phyloP scores from a whole-genome alignment of 2,797 vertebrate genomes.

The Sebastiscus tertius region DNA sequence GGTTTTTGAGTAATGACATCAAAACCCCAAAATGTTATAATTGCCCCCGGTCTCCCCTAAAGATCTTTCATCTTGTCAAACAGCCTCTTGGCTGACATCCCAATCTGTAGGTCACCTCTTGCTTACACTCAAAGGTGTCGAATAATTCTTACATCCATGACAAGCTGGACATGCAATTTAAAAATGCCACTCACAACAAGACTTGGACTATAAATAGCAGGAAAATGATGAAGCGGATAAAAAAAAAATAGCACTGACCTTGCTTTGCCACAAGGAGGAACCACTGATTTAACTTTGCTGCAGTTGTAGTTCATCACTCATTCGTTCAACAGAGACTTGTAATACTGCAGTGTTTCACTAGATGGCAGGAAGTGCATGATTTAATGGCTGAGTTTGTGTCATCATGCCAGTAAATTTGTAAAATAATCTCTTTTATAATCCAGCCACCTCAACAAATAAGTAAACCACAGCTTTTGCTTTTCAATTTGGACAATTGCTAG shows the following conservation, averaged over 20 bases:
- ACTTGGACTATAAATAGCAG: background rate
- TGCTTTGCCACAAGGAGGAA: conserved; percentile 67
- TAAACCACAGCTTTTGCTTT: background rate
- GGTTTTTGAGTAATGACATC: too few species aligned
- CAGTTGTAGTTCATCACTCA: background rate
- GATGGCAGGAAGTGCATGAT: conserved; percentile 47
- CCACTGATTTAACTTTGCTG: conserved; percentile 34
- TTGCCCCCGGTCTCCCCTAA: too few species aligned
- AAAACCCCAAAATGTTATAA: too few species aligned
- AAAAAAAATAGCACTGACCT: conserved; percentile 39
- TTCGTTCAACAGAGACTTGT: background rate
- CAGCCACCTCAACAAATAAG: conserved; percentile 32
- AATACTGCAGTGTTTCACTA: conserved; percentile 32
- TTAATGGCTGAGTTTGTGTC: background rate
- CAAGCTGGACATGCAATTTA: conserved; percentile 15
- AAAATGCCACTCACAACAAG: conserved; percentile 4
- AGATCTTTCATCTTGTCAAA: background rate
- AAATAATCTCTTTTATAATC: conserved; percentile 6
- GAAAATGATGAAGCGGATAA: background rate
- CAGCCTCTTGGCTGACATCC: background rate
- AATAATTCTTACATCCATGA: conserved; percentile 11
- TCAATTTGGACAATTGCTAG: background rate
- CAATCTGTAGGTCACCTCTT: background rate
- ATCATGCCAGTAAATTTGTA: background rate
- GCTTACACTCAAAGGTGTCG: background rate